Percentiles rank a stretch among this genome's conserved stretches.
phyloP scores from a whole-genome alignment of 2,797 vertebrate genomes.

The Sebastes trivittatus region DNA sequence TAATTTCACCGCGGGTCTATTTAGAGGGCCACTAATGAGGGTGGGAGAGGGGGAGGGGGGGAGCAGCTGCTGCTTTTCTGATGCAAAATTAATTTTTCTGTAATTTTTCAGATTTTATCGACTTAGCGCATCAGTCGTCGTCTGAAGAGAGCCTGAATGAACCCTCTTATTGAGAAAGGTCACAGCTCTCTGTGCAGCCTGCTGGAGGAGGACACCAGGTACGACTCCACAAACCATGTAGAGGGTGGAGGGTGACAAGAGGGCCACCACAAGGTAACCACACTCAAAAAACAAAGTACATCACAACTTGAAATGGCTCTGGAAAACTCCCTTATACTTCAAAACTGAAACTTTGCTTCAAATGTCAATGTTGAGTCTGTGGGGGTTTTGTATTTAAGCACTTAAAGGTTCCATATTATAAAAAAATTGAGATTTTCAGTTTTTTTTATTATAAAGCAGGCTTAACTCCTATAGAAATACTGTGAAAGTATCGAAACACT shows the following conservation, averaged over 20 bases:
- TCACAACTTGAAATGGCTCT: neutral
- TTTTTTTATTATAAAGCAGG: too few relatives aligned
- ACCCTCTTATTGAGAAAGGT: neutral
- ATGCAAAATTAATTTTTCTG: constrained; percentile 6
- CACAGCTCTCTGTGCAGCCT: neutral
- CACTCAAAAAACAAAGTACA: neutral
- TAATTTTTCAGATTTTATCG: neutral
- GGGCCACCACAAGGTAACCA: neutral
- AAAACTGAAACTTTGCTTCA: neutral
- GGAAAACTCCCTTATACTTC: neutral
- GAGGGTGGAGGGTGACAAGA: neutral
- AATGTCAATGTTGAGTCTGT: neutral
- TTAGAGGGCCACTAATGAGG: constrained; percentile 46
- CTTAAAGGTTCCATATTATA: too few relatives aligned
- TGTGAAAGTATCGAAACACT: too few relatives aligned
- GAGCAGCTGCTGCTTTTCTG: constrained; percentile 25
- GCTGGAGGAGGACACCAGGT: neutral
- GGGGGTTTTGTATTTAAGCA: neutral
- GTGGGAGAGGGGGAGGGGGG: neutral
- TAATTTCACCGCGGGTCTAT: constrained; percentile 39
- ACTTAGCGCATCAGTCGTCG: neutral
- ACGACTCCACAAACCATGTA: neutral
- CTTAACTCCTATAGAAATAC: too few relatives aligned
- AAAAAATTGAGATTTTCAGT: too few relatives aligned
- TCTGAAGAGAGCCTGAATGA: neutral